A percentile compares a stretch with the other conserved stretches of the same genome.
Conservation (phyloP, 2,888 invertebrate species). For the Danaus chrysippus region DNA sequence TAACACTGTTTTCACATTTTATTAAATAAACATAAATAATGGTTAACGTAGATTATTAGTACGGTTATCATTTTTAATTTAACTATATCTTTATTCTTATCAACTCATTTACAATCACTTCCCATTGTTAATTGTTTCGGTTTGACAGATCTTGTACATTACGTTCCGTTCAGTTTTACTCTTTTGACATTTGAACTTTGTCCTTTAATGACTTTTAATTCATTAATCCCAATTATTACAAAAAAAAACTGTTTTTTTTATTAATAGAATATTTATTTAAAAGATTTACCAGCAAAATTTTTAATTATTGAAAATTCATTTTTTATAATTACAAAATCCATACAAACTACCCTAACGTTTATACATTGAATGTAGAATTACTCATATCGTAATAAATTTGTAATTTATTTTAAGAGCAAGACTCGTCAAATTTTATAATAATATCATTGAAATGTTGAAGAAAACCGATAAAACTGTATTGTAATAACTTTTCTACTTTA, state of each 20-base stretch:
- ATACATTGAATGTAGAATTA: too few relatives aligned
- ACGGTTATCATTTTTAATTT: constrained; percentile 47
- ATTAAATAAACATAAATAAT: constrained; percentile 37
- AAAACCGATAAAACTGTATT: too few relatives aligned
- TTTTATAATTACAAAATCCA: too few relatives aligned
- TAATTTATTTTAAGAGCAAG: too few relatives aligned
- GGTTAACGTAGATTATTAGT: constrained; percentile 39
- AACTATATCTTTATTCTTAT: constrained; percentile 35
- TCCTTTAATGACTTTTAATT: background rate
- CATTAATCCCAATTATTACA: background rate
- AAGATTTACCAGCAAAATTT: background rate
- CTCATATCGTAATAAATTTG: too few relatives aligned
- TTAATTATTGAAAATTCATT: too few relatives aligned
- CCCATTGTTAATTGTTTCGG: constrained; percentile 38
- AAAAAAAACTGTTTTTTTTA: background rate
- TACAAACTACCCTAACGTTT: too few relatives aligned
- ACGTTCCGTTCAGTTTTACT: constrained; percentile 26
- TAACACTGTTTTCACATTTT: constrained; percentile 58
- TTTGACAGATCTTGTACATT: constrained; percentile 43
- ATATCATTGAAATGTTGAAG: too few relatives aligned
- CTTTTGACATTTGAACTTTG: constrained; percentile 1
- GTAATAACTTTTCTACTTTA: too few relatives aligned
- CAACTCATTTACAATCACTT: constrained; percentile 47
- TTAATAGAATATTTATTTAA: background rate
- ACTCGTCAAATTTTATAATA: too few relatives aligned